phyloP scores from a whole-genome alignment of 2,113 vertebrate genomes.

The Isurus oxyrinchus region DNA sequence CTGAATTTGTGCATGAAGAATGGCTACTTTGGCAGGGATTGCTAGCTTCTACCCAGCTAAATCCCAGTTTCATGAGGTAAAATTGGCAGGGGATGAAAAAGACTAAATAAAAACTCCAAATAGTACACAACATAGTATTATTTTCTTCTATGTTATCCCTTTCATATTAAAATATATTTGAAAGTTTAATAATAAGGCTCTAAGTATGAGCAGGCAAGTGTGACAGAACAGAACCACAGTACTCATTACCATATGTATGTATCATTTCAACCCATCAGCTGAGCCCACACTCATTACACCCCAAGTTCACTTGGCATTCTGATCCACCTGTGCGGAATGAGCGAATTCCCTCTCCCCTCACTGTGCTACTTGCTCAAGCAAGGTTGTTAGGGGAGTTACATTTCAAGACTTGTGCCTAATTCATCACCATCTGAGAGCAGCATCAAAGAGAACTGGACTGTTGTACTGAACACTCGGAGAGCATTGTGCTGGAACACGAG shows the following conservation, averaged over 20 bases:
- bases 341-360: too few species aligned
- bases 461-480: not conserved
- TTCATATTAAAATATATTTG: not conserved
- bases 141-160: not conserved
- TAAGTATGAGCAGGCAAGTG: not conserved
- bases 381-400: constrained; percentile 6
- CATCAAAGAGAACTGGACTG: not conserved
- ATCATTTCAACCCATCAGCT: constrained; percentile 28
- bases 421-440: not conserved
- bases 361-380: not conserved
- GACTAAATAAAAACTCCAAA: not conserved
- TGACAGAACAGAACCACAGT: not conserved
- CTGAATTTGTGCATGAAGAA: not conserved
- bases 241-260: not conserved
- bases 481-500: not conserved
- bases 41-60: not conserved
- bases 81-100: not conserved
- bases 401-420: constrained; percentile 25
- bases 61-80: not conserved
- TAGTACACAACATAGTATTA: not conserved
- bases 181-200: constrained; percentile 1
- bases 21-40: not conserved
- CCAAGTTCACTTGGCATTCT: not conserved
- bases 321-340: not conserved
- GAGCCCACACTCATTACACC: not conserved